Evolutionary conservation across 2,113 vertebrate genomes (phyloP), one percentile per base, ranked within the genome.

Genomic region (Pachyramphus minor): DNA sequence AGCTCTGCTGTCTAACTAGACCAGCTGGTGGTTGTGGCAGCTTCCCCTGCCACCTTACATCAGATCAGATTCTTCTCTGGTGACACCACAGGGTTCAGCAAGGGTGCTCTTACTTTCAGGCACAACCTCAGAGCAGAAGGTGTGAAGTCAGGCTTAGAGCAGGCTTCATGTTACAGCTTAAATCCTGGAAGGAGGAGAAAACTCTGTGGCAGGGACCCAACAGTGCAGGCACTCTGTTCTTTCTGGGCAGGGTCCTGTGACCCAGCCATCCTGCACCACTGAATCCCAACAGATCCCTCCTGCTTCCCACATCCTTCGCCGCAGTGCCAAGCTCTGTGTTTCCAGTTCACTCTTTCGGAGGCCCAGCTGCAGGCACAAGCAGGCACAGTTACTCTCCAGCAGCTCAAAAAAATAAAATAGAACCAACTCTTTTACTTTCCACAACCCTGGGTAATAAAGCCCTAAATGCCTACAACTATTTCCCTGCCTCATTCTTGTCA

Each of bases 81-180:
- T 84, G 93, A 91, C 92, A 87, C 93, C 82, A 5, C 84, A 82
- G 87, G 71, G 73, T 75, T 96, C 90, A 87, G 84, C 66, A 42
- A 80, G 84, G 5, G 4, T 67, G 78, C 77, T 81, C 47, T 10
- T 3, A 11, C 81, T 84, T 84, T 56, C 81, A 93, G 95, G 87
- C 69, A 89, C 91, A 55, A 35, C 75, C 87, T 64, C 30, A 4
- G 84, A 89, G 89, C 56, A 19, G 59, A 52, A 91, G 81, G 91
- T 89, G 69, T 39, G 44, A 91, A 55, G 74, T 21, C 11, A 3
- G 24, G 35, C 41, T 87, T 17, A 8, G 41, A 20, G 13, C 64
- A 9, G 56, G 69, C 42, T 4, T 94, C 4, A 0, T 25, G 39
- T 37, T 81, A 18, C 39, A 42, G 55, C 19, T 68, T 12, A 39